These are phyloP conservation scores for Redunca redunca DNA, from an alignment of 2,113 vertebrate species.

Conservation along the genomic window DNA sequence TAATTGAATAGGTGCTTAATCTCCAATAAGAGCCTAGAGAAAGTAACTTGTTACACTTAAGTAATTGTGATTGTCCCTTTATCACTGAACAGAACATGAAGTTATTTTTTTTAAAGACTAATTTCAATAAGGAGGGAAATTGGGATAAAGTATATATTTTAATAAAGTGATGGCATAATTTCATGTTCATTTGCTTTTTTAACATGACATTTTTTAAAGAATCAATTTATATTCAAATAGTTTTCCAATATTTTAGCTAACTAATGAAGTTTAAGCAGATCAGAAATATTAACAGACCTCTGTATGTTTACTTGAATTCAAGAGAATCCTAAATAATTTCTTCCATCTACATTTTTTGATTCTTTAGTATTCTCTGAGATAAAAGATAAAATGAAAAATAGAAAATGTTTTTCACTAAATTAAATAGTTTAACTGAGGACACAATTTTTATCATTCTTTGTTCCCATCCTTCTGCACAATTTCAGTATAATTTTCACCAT, in stretches of 20 bases:
- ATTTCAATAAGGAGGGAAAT: slow-evolving; percentile 45
- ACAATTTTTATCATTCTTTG: neutral
- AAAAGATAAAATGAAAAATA: slow-evolving; percentile 46
- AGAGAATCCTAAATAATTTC: slow-evolving; percentile 49
- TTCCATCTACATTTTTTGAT: slow-evolving; percentile 64
- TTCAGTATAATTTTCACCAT: neutral
- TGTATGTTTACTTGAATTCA: slow-evolving; percentile 35
- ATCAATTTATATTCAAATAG: neutral
- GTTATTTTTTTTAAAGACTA: slow-evolving; percentile 29
- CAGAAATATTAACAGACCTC: slow-evolving; percentile 40
- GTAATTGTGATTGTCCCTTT: slow-evolving; percentile 45
- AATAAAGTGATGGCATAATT: neutral
- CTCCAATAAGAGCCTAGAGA: neutral
- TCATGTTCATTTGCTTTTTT: neutral
- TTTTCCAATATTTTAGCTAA: slow-evolving; percentile 44
- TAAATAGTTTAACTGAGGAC: slow-evolving; percentile 39
- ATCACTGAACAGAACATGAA: slow-evolving; percentile 34
- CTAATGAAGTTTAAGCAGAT: slow-evolving; percentile 35
- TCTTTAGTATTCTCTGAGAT: slow-evolving; percentile 34
- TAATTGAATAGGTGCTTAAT: slow-evolving; percentile 28
- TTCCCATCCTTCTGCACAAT: neutral
- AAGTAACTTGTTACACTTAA: neutral
- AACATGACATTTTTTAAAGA: neutral
- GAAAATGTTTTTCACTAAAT: slow-evolving; percentile 33
- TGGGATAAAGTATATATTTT: neutral